Conservation (phyloP, 2,888 invertebrate species). For the Melolontha melolontha region DNA sequence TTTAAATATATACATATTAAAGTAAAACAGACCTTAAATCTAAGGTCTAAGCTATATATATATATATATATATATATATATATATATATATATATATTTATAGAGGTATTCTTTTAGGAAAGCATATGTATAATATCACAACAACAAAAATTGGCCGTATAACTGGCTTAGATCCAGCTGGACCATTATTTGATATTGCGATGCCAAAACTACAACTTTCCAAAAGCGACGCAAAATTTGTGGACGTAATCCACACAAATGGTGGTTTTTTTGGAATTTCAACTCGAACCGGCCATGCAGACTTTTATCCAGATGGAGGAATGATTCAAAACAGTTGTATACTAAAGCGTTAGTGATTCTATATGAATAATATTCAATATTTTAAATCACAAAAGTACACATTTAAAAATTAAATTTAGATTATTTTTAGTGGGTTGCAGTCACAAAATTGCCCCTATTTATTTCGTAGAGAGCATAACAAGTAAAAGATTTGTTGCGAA, state of each 20-base stretch:
- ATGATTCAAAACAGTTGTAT: constrained; percentile 75
- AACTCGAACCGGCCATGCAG: constrained; percentile 75
- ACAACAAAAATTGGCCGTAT: constrained; percentile 21
- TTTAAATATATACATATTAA: too few species aligned
- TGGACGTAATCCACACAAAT: constrained; percentile 80
- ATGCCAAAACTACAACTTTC: background rate
- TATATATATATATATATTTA: too few species aligned
- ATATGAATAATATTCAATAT: too few species aligned
- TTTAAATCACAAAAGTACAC: too few species aligned
- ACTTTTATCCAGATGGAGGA: constrained; percentile 81
- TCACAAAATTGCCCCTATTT: constrained; percentile 41
- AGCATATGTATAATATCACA: background rate
- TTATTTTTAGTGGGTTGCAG: constrained; percentile 73
- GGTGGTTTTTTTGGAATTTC: constrained; percentile 76
- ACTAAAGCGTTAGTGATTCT: background rate
- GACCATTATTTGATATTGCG: background rate
- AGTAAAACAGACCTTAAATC: too few species aligned
- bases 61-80: too few species aligned
- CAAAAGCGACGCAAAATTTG: constrained; percentile 73
- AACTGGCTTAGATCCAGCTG: constrained; percentile 36
- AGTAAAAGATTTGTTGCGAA: constrained; percentile 36
- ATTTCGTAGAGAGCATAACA: constrained; percentile 44
- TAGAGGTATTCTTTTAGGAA: constrained; percentile 13
- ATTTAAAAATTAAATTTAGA: constrained; percentile 2
- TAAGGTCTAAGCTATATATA: too few species aligned